These are phyloP conservation scores for Tachycineta bicolor DNA, from an alignment of 2,113 vertebrate genomes.

Conservation along the genomic window DNA sequence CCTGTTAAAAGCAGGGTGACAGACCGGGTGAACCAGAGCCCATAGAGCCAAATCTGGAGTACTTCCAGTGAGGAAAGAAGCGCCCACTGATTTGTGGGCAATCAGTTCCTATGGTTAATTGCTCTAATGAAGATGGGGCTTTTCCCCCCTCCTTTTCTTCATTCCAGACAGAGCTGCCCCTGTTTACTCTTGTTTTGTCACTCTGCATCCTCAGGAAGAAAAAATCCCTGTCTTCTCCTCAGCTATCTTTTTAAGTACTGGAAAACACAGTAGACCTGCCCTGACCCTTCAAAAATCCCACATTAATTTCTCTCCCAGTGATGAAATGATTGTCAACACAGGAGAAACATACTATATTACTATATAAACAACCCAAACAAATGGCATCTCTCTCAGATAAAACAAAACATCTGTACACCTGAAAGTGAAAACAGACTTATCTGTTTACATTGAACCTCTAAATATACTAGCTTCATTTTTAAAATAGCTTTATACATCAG, in stretches of 20 bases:
- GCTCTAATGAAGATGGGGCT: not conserved
- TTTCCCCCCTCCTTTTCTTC: not conserved
- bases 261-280: not conserved
- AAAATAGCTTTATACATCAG: not conserved
- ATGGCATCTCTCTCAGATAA: not conserved
- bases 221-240: fast-evolving
- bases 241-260: not conserved
- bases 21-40: not conserved
- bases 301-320: not conserved
- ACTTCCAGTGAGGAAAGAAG: not conserved
- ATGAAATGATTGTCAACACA: not conserved
- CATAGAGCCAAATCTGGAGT: not conserved
- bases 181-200: not conserved
- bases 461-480: not conserved
- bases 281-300: not conserved
- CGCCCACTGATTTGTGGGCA: not conserved
- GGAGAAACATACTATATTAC: not conserved
- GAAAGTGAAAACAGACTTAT: not conserved
- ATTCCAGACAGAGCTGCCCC: not conserved
- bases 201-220: fast-evolving
- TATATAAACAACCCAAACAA: not conserved
- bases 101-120: not conserved
- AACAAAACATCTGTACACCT: not conserved
- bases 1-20: not conserved
- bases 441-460: not conserved